Percentiles rank a stretch among this genome's conserved stretches.
Evolutionary conservation across 2,797 vertebrate genomes (phyloP).

Genomic region (Trematomus bernacchii): DNA sequence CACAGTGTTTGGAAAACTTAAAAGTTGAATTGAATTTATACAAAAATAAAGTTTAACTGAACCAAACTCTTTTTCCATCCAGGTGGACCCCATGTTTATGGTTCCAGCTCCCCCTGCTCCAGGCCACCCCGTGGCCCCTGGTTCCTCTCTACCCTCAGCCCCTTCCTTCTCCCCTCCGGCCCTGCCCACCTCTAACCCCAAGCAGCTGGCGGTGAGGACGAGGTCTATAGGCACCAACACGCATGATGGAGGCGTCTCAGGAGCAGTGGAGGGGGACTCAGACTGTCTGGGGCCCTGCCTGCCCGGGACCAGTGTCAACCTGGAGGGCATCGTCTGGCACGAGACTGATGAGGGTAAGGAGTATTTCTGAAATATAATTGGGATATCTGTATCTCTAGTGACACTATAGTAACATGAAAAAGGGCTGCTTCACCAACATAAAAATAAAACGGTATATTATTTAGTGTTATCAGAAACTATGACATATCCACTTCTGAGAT

Average conservation of each 20-base stretch:
- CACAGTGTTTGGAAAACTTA: no score
- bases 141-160: conserved; percentile 69
- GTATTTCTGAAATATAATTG: background rate
- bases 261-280: conserved; percentile 88
- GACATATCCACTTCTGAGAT: background rate
- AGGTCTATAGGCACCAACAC: conserved; percentile 97
- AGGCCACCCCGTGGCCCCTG: conserved; percentile 86
- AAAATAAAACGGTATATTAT: background rate
- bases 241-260: conserved; percentile 84
- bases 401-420: background rate
- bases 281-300: conserved; percentile 96
- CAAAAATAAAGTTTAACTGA: no score
- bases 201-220: conserved; percentile 93
- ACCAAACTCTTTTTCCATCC: conserved; percentile 39
- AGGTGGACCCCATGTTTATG: conserved; percentile 95
- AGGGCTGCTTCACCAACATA: background rate
- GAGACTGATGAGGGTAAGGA: conserved; percentile 97
- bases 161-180: conserved; percentile 81
- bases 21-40: no score
- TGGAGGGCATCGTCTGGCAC: conserved; percentile 99
- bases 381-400: no score
- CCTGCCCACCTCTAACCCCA: conserved; percentile 89
- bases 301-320: conserved; percentile 97
- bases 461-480: background rate
- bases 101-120: conserved; percentile 89